Base-by-base conservation (phyloP, 2,888 invertebrate species). In the Eupithecia dodoneata region DNA sequence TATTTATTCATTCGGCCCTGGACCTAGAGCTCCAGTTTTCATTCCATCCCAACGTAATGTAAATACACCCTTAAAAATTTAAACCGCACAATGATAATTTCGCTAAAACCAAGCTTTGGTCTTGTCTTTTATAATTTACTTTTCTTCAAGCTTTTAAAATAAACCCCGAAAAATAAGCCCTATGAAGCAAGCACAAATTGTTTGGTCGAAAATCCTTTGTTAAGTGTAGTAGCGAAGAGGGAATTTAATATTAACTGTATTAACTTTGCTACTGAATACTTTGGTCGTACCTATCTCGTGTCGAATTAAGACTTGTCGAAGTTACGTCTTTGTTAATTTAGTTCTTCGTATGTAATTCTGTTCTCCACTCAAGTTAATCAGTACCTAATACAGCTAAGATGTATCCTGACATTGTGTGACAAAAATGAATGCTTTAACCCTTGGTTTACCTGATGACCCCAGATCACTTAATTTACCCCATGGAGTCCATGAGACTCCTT, bases 91-190 rank as follows among this genome's bases (percentile, higher is more conserved):
- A 73, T 18, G 3, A 47, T 78, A 65, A 55, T 71, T 75, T 42
- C 49, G 30, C 55, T 74, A 55, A 73, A n/a, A 55, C 73, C 15
- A 13, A 67, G 66, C 10, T 73, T 74, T 71, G n/a, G 49, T 73
- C 70, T 76, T 30, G 7, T n/a, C 59, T 65, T 41, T 65, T 71
- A 74, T 67, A 66, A 73, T 73, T 76, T 12, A 67, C 30, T 70
- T 71, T 71, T 9, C 30, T 55, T 45, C 44, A 71, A 72, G 18
- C 18, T 63, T 63, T 63, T 30, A 63, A 63, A 63, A 30, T 42
- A 47, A 67, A 76, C 41, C 45, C 55, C 55, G n/a, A 18, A 76
- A 69, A 42, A 67, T 75, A 10, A 30, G 18, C 9, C 67, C n/a
- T 75, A 45, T 0, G 13, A 4, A 18, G 63, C 30, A 63, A 12